Percentiles rank a stretch among this genome's conserved stretches.
Evolutionary conservation across 2,797 vertebrate genomes (phyloP).

Genomic region (Galago senegalensis): DNA sequence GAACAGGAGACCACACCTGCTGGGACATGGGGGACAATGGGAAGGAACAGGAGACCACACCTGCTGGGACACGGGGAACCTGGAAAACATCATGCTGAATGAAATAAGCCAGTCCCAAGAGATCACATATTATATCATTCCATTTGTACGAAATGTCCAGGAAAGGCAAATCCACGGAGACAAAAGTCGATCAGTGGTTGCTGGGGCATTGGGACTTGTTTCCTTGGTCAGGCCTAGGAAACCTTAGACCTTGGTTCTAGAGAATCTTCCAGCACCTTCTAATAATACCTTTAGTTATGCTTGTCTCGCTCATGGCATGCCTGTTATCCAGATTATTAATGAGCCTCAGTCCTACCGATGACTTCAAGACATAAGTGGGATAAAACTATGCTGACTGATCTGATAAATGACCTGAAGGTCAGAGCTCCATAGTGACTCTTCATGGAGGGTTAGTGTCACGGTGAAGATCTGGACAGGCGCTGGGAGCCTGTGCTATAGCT

Average conservation of each 20-base stretch:
- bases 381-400: not conserved
- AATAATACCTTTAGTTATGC: not conserved
- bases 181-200: not conserved
- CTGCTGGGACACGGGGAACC: accelerated
- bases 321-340: not conserved
- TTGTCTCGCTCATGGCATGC: not conserved
- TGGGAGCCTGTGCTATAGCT: not conserved
- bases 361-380: not conserved
- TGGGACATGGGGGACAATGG: no score
- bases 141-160: not conserved
- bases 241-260: not conserved
- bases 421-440: not conserved
- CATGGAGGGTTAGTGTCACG: accelerated
- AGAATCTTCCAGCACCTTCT: not conserved
- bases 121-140: not conserved
- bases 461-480: not conserved
- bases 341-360: not conserved
- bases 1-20: no score
- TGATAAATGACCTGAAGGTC: not conserved
- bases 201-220: not conserved
- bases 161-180: not conserved
- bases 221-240: not conserved
- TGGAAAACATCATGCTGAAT: not conserved
- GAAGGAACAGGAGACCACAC: not conserved
- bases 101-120: not conserved